Evolutionary conservation across 2,797 vertebrate genomes (phyloP), one percentile per base, ranked within the genome.

Genomic region (Epinephelus coioides): DNA sequence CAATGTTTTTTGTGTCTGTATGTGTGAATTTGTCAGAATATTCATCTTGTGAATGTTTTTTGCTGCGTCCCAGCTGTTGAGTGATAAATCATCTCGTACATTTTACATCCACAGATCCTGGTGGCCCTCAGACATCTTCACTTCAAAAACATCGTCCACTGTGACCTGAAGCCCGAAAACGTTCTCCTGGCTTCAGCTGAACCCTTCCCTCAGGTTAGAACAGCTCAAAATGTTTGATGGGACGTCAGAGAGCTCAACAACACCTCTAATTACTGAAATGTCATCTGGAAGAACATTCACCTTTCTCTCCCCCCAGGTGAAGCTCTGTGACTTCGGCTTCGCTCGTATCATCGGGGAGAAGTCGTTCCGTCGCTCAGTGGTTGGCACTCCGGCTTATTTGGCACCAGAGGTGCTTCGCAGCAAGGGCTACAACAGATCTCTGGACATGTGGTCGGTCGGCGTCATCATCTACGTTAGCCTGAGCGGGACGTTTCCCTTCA

Each of bases 381-480:
- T 99, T 44, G 98, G 98, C 68, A 99, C 98, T 0, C 98, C 97
- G 5, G 98, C 97, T 0, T 98, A 99, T 59, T 89, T 99, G 54
- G 97, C 98, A 5, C 98, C 97, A 0, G 97, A 99, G 69, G 98
- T 99, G 69, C 97, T 99, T 21, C 94, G 97, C 56, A 98, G 97
- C 90, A 98, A 98, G 91, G 98, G 97, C 78, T 98, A 99, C 94
- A 99, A 99, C 93, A 96, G 97, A 19, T 99, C 98, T 0, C 92
- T 99, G 57, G 98, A 99, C 91, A 98, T 99, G 98, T 99, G 98
- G 98, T 98, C 97, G 0, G 98, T 99, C 1, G 98, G 98, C 8
- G 98, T 99, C 40, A 98, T 99, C 61, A 93, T 99, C 88, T 99
- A 98, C 7, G 97, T 99, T 71, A 99, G 97, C 91, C 96, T 99